These are phyloP conservation scores for Ichneumoninae sp. DNA, from an alignment of 2,888 invertebrate genomes.

Conservation along the genomic window DNA sequence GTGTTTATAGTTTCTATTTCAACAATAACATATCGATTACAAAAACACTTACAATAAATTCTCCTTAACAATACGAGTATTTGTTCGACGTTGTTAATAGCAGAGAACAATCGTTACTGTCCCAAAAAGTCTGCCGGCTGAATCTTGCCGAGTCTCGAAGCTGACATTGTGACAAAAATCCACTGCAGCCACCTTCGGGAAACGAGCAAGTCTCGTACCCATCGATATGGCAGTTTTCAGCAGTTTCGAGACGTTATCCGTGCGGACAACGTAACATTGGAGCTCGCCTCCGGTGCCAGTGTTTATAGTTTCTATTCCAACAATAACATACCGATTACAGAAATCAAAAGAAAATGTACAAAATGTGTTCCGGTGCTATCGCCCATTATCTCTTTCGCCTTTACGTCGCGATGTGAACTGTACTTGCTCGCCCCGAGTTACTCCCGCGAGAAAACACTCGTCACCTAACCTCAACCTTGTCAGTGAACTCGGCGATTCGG, in stretches of 20 bases:
- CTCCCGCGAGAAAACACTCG: background rate
- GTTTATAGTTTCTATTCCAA: background rate
- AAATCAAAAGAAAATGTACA: background rate
- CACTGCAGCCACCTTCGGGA: background rate
- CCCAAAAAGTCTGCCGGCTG: slow-evolving; percentile 53
- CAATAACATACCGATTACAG: background rate
- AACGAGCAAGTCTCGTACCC: background rate
- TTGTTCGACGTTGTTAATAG: slow-evolving; percentile 8
- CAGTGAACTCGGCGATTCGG: background rate
- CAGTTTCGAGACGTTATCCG: background rate
- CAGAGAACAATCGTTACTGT: slow-evolving; percentile 47
- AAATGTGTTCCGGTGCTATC: background rate
- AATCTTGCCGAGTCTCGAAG: slow-evolving; percentile 48
- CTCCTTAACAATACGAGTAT: background rate
- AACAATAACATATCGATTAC: background rate
- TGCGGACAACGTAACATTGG: background rate
- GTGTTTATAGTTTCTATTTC: background rate
- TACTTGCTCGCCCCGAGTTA: background rate
- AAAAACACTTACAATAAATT: background rate
- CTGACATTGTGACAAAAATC: slow-evolving; percentile 26
- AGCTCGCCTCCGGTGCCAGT: background rate
- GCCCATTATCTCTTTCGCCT: background rate
- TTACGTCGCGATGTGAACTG: background rate
- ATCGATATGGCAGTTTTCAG: background rate
- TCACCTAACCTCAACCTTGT: background rate